Conservation (phyloP, 2,888 invertebrate genomes). For the Lasioglossum marginatum region DNA sequence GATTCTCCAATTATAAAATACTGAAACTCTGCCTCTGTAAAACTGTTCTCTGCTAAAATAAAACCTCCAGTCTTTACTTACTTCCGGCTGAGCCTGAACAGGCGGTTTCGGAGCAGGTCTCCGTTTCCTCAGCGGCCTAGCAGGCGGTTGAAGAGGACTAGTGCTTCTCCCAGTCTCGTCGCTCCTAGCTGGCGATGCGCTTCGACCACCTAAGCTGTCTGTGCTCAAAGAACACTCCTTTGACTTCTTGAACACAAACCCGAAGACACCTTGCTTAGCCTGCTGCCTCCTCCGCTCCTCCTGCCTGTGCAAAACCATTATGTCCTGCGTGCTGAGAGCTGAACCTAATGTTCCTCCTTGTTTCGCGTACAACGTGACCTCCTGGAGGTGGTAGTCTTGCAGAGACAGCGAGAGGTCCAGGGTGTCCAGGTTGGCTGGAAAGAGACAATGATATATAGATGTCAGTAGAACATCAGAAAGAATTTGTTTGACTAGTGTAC, state of each 20-base stretch:
- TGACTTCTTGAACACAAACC: conserved; percentile 85
- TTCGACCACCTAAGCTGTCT: conserved; percentile 85
- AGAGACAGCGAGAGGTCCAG: conserved; percentile 87
- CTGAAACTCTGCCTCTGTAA: neutral
- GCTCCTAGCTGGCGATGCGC: conserved; percentile 87
- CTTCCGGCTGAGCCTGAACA: conserved; percentile 38
- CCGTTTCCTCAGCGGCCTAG: conserved; percentile 86
- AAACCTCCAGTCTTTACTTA: conserved; percentile 23
- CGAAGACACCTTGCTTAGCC: conserved; percentile 85
- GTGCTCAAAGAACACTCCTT: conserved; percentile 85
- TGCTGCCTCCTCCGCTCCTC: conserved; percentile 86
- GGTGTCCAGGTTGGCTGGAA: conserved; percentile 86
- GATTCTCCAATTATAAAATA: neutral
- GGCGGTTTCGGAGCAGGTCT: conserved; percentile 87
- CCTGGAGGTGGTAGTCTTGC: conserved; percentile 88
- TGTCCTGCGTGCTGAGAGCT: conserved; percentile 85
- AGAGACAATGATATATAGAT: neutral
- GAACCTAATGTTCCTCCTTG: conserved; percentile 83
- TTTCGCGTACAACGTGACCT: conserved; percentile 87
- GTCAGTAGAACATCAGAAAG: neutral
- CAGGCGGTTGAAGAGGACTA: conserved; percentile 83
- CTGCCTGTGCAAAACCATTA: conserved; percentile 87
- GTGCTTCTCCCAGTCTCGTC: conserved; percentile 85
- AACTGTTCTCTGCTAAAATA: neutral
- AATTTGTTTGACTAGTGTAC: neutral